Evolutionary conservation across 2,888 invertebrate species (phyloP).

Genomic region (Ligdia adustata): DNA sequence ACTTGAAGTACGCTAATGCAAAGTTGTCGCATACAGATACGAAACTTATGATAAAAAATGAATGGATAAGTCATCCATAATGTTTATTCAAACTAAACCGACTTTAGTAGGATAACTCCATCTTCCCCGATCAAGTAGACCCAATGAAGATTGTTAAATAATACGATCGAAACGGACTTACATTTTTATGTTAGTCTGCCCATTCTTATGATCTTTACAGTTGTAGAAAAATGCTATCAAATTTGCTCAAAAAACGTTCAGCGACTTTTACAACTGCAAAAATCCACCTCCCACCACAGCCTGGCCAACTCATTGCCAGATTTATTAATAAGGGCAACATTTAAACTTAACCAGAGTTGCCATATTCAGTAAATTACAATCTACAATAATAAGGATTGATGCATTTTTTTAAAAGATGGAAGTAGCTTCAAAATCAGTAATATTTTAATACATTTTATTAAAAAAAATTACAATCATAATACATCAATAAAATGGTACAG

Average conservation of each 20-base stretch:
- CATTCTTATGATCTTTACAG: too few species aligned
- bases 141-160: too few species aligned
- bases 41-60: too few species aligned
- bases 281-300: too few species aligned
- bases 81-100: too few species aligned
- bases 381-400: slow-evolving; percentile 20
- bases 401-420: neutral
- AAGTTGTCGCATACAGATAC: too few species aligned
- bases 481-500: slow-evolving; percentile 42
- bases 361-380: slow-evolving; percentile 16
- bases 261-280: slow-evolving; percentile 23
- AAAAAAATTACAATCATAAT: neutral
- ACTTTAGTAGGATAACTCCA: too few species aligned
- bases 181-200: too few species aligned
- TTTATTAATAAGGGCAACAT: slow-evolving; percentile 43
- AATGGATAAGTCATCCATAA: too few species aligned
- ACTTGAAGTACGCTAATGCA: too few species aligned
- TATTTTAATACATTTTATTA: neutral
- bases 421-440: neutral
- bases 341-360: slow-evolving; percentile 36
- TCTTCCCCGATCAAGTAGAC: too few species aligned
- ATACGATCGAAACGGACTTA: too few species aligned
- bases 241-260: neutral
- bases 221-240: neutral
- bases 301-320: slow-evolving; percentile 49